Evolutionary conservation across 2,888 invertebrate genomes (phyloP).

Genomic region (Lydus trimaculatus): DNA sequence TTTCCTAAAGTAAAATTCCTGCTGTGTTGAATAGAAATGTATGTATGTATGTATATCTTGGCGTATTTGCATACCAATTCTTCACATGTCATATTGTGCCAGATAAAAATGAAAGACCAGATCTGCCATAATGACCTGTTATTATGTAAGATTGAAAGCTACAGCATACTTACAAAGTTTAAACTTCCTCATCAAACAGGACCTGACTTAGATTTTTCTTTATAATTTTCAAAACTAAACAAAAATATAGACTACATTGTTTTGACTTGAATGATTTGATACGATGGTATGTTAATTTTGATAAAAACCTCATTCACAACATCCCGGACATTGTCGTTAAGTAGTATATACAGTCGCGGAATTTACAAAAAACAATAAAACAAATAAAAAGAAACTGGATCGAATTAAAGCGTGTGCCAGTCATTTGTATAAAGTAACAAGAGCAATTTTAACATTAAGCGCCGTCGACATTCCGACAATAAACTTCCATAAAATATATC

Average conservation of each 20-base stretch:
- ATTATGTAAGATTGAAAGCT: constrained; percentile 30
- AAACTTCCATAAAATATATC: constrained; percentile 35
- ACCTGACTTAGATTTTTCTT: neutral
- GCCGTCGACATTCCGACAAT: constrained; percentile 43
- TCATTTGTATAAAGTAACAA: constrained; percentile 45
- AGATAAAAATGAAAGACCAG: constrained; percentile 28
- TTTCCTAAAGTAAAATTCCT: neutral
- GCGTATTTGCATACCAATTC: constrained; percentile 28
- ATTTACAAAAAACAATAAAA: constrained; percentile 35
- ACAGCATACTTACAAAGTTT: constrained; percentile 24
- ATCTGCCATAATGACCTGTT: constrained; percentile 23
- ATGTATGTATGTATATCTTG: too few species aligned
- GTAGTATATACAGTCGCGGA: constrained; percentile 47
- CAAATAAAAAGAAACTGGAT: too few species aligned
- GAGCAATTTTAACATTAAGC: constrained; percentile 50
- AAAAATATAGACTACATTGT: constrained; percentile 6
- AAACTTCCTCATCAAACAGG: constrained; percentile 26
- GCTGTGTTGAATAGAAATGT: too few species aligned
- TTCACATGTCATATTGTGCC: constrained; percentile 27
- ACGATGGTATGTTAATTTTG: constrained; percentile 7
- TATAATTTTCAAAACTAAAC: neutral
- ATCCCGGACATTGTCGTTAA: constrained; percentile 58
- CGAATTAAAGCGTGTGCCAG: constrained; percentile 52
- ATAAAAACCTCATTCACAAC: constrained; percentile 55
- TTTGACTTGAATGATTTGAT: too few species aligned